Evolutionary conservation across 1,140 invertebrate genomes (phyloP).

Genomic region (Bombus fervidus): DNA sequence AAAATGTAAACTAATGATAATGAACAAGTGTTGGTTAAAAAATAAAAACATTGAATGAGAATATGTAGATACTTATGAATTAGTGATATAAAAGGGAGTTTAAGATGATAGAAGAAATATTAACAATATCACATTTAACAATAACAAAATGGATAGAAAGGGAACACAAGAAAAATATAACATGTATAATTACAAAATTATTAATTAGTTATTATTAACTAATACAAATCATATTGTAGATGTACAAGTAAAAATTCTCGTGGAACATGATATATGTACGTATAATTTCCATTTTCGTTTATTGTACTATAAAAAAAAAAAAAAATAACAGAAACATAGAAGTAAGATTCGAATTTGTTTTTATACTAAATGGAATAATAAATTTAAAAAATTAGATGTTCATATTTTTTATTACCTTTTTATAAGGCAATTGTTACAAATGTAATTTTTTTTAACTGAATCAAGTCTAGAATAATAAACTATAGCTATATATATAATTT

Average conservation of each 20-base stretch:
- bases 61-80: background rate
- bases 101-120: background rate
- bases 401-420: background rate
- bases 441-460: background rate
- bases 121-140: background rate
- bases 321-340: too few relatives aligned
- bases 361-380: background rate
- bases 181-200: background rate
- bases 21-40: background rate
- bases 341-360: background rate
- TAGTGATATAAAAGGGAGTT: background rate
- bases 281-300: background rate
- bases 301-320: background rate
- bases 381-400: background rate
- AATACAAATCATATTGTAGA: background rate
- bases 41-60: background rate
- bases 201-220: background rate
- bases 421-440: conserved; percentile 7
- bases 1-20: background rate
- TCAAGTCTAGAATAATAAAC: background rate
- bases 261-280: background rate
- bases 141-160: background rate
- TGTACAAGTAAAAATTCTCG: background rate
- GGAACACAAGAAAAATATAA: background rate
- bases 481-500: background rate